A percentile compares a stretch with the other conserved stretches of the same genome.
phyloP scores from a whole-genome alignment of 2,797 vertebrate species.

The Arvicola amphibius region DNA sequence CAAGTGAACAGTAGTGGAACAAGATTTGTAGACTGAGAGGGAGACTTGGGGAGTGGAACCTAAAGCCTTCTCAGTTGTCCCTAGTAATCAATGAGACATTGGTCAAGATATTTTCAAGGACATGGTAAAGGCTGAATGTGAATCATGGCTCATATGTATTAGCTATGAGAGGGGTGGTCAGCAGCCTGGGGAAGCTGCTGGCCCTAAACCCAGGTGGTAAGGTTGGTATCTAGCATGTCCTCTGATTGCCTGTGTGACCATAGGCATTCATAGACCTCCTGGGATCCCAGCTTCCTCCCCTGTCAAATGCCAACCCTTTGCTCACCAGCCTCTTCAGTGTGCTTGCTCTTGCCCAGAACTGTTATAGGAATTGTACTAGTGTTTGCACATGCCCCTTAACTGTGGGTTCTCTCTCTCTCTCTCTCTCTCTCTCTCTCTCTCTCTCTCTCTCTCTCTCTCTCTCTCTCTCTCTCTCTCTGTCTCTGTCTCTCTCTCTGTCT shows the following conservation, averaged over 20 bases:
- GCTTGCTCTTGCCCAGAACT: not conserved
- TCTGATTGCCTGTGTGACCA: not conserved
- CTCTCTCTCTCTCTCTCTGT: too few species aligned
- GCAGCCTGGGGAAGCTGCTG: not conserved
- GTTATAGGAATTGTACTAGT: not conserved
- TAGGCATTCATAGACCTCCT: not conserved
- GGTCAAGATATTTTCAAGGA: not conserved
- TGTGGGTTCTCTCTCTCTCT: not conserved
- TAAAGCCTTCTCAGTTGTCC: not conserved
- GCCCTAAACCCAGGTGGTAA: not conserved
- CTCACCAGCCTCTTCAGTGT: not conserved
- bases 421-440: too few species aligned
- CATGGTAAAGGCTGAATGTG: not conserved
- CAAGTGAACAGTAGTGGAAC: not conserved
- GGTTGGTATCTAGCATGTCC: not conserved
- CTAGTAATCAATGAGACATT: not conserved
- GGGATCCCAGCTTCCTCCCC: not conserved
- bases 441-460: too few species aligned
- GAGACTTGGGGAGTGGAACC: not conserved
- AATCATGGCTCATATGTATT: not conserved
- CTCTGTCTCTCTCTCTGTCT: too few species aligned
- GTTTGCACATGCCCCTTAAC: fast-evolving
- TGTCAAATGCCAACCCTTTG: not conserved
- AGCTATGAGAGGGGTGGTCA: not conserved
- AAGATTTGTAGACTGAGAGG: not conserved